These are phyloP conservation scores for Heliconius erato DNA, from an alignment of 2,888 invertebrate genomes.

Conservation along the genomic window DNA sequence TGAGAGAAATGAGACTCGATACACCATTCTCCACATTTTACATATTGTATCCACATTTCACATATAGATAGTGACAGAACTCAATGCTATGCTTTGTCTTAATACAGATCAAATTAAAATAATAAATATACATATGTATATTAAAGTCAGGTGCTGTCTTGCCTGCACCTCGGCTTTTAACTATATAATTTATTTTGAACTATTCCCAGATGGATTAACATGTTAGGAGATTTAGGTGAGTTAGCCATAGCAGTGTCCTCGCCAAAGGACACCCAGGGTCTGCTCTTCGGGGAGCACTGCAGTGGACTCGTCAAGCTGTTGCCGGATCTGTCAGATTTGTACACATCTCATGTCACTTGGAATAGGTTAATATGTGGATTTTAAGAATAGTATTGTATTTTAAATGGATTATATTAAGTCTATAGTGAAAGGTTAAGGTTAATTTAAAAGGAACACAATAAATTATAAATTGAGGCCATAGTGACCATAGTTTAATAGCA, in stretches of 20 bases:
- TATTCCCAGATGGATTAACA: conserved; percentile 83
- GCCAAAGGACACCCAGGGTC: conserved; percentile 59
- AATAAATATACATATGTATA: too few species aligned
- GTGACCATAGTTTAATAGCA: too few species aligned
- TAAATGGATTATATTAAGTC: too few species aligned
- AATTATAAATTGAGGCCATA: too few species aligned
- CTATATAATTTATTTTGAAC: neutral
- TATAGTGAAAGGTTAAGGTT: too few species aligned
- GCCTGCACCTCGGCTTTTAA: neutral
- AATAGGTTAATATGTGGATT: conserved; percentile 71
- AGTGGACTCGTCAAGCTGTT: conserved; percentile 89
- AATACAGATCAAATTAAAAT: too few species aligned
- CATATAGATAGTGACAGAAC: neutral
- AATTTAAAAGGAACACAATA: too few species aligned
- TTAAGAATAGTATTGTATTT: too few species aligned
- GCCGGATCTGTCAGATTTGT: conserved; percentile 86
- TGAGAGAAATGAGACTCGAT: too few species aligned
- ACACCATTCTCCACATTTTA: too few species aligned
- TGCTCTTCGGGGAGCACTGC: conserved; percentile 85
- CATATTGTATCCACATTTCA: too few species aligned
- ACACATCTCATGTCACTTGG: conserved; percentile 89
- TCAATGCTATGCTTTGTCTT: neutral
- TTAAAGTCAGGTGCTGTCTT: too few species aligned
- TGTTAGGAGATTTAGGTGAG: conserved; percentile 88
- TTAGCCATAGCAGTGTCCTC: conserved; percentile 77